Evolutionary conservation across 1,140 invertebrate species (phyloP), one percentile per base, ranked within the genome.

Genomic region (Brachionus paranguensis): DNA sequence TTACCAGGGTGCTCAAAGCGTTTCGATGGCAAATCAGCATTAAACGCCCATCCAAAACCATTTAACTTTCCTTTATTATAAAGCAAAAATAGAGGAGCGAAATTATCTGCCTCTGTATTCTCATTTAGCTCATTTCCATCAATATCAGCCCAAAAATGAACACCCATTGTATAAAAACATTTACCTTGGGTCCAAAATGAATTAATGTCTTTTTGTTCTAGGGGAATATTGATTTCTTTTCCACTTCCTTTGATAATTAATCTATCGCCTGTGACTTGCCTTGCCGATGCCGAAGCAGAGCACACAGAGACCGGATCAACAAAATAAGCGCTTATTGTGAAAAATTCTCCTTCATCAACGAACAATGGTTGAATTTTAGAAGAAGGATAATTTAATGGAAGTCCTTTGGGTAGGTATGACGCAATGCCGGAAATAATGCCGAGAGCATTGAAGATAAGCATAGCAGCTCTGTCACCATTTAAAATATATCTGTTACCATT

Each of bases 341-440:
- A 85, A 53, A 53, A 27, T 24, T 85, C 76, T 24, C 50, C 64
- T 47, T 85, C 84, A 45, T 85, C 84, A 33, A 41, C 17, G n/a
- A 70, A 84, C 29, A 74, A 65, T 37, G 41, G 29, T 55, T 47
- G 50, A 17, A 84, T 50, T 45, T 85, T 84, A n/a, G n/a, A 3
- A 11, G 83, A 81, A 37, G 78, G 78, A 81, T 37, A 81, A 33
- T 81, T 81, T 14, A 43, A 81, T 81, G 83, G 83, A 24, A 84
- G 33, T 3, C 47, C 33, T 43, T 84, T 72, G 12, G 74, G 68
- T 4, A 76, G n/a, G 37, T 17, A 20, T 7, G 43, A 20, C 11
- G 83, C 24, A 37, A 78, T 88, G 14, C 89, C 88, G 53, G 88
- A 88, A 50, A 89, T 88, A 84, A 87, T 87, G 10, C 88, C 89